These are phyloP conservation scores for Metalampra italica DNA, from an alignment of 2,888 invertebrate genomes.

Conservation along the genomic window DNA sequence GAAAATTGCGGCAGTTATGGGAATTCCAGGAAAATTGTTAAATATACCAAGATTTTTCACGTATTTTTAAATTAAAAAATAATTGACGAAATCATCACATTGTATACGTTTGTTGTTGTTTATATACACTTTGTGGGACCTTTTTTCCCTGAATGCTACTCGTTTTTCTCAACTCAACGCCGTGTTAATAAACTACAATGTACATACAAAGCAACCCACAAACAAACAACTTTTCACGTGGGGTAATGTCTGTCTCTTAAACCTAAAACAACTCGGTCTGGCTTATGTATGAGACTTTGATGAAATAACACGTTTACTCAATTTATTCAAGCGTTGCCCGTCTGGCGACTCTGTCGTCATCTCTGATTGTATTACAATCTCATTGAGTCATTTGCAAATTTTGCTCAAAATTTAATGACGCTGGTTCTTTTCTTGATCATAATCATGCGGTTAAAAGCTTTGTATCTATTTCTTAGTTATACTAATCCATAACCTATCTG, in stretches of 20 bases:
- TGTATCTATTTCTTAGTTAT: neutral
- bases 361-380: slow-evolving; percentile 21
- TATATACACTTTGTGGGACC: too few relatives aligned
- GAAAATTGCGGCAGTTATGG: too few relatives aligned
- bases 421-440: too few relatives aligned
- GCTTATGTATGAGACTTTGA: slow-evolving; percentile 1
- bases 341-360: slow-evolving; percentile 2
- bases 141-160: too few relatives aligned
- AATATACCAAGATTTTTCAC: too few relatives aligned
- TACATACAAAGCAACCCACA: slow-evolving; percentile 2
- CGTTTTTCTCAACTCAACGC: neutral
- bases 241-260: slow-evolving; percentile 1
- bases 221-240: slow-evolving; percentile 14
- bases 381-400: slow-evolving; percentile 24
- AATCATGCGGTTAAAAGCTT: neutral
- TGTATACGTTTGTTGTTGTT: too few relatives aligned
- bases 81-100: too few relatives aligned
- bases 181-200: neutral
- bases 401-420: too few relatives aligned
- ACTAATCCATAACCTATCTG: neutral
- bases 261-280: neutral
- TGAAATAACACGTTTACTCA: slow-evolving; percentile 12
- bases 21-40: too few relatives aligned
- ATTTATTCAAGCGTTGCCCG: slow-evolving; percentile 8
- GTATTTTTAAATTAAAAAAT: too few relatives aligned